phyloP scores from a whole-genome alignment of 2,113 vertebrate species.

The Melanocharis versteri region DNA sequence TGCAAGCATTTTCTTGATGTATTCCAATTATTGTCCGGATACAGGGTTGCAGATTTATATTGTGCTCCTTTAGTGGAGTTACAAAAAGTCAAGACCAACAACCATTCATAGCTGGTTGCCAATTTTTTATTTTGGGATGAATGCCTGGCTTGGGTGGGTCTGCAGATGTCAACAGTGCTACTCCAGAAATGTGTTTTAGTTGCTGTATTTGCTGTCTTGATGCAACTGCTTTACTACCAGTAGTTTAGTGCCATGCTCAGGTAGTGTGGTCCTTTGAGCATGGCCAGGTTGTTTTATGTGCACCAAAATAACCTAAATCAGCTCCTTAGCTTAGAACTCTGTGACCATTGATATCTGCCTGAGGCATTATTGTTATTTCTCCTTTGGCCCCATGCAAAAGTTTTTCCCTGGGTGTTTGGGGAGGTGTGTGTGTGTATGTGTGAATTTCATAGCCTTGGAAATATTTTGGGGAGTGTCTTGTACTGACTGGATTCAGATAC shows the following conservation, averaged over 20 bases:
- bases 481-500: not conserved
- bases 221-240: not conserved
- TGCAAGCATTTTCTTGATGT: slow-evolving; percentile 17
- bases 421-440: not conserved
- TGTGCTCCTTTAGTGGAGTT: slow-evolving; percentile 9
- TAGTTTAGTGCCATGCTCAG: not conserved
- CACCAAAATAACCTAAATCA: not conserved
- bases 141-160: slow-evolving; percentile 38
- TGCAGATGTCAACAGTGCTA: not conserved
- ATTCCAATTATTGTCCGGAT: slow-evolving; percentile 43
- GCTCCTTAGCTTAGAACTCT: not conserved
- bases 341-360: not conserved
- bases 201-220: not conserved
- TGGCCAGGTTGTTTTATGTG: not conserved
- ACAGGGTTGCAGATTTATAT: slow-evolving; percentile 57
- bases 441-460: not conserved
- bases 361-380: not conserved
- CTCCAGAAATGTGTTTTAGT: not conserved
- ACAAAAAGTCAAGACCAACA: slow-evolving; percentile 50
- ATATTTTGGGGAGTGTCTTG: not conserved
- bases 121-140: slow-evolving; percentile 48
- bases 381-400: not conserved
- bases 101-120: slow-evolving; percentile 10
- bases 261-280: not conserved
- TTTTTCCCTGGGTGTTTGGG: not conserved